phyloP scores from a whole-genome alignment of 2,797 vertebrate species.

The Ataeniobius toweri region DNA sequence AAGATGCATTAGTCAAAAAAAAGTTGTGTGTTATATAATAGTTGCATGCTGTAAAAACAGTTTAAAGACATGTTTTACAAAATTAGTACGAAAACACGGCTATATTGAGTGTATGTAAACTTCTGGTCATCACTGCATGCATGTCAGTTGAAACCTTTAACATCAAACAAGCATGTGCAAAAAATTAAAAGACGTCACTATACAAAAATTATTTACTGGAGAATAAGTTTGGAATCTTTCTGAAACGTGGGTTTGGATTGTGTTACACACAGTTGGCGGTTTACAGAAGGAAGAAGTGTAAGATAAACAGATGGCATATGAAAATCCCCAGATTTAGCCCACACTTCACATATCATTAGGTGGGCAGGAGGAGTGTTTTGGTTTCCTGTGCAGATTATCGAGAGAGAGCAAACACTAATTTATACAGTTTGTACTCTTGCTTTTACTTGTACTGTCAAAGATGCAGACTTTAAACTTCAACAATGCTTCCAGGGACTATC shows the following conservation, averaged over 20 bases:
- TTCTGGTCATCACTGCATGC: too few species aligned
- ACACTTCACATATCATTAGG: not conserved
- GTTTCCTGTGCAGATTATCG: not conserved
- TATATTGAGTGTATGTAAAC: not conserved
- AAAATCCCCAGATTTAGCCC: not conserved
- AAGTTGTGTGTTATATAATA: not conserved
- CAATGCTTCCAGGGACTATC: not conserved
- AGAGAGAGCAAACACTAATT: not conserved
- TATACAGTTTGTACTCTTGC: not conserved
- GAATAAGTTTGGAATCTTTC: not conserved
- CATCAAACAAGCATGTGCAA: not conserved
- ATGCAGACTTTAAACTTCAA: not conserved
- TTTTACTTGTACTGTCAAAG: not conserved
- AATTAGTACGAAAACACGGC: not conserved
- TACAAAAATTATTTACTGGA: not conserved
- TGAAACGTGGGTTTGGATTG: not conserved
- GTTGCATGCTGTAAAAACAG: not conserved
- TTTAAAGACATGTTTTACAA: not conserved
- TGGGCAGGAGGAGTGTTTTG: not conserved
- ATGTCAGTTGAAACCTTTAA: not conserved
- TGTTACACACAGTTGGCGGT: not conserved
- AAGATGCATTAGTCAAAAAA: not conserved
- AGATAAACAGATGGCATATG: not conserved
- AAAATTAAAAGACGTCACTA: not conserved
- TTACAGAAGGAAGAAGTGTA: not conserved